A percentile compares a stretch with the other conserved stretches of the same genome.
These are phyloP conservation scores for Polia nebulosa DNA, from an alignment of 2,888 invertebrate species.

Conservation along the genomic window DNA sequence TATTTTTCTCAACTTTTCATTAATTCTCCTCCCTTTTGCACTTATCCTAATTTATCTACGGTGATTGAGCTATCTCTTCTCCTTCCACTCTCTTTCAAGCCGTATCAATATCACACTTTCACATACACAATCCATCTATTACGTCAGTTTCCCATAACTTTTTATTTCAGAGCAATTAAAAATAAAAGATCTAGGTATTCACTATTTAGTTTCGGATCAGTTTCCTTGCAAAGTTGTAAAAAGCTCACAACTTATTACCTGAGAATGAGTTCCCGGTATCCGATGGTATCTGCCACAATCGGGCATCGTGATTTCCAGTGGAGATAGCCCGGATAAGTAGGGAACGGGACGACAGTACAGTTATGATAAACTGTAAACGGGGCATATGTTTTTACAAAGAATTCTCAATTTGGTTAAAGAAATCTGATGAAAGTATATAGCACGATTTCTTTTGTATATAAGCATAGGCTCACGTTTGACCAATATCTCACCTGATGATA, in stretches of 20 bases:
- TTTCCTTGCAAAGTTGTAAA: constrained; percentile 4
- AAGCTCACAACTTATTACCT: constrained; percentile 6
- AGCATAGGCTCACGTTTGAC: too few relatives aligned
- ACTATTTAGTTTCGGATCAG: neutral
- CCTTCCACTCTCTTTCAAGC: neutral
- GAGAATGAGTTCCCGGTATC: constrained; percentile 33
- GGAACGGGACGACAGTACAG: constrained; percentile 39
- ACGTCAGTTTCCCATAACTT: neutral
- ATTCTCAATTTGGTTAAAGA: constrained; percentile 16
- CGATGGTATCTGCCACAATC: constrained; percentile 40
- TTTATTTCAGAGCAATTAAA: neutral
- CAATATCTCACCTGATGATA: too few relatives aligned
- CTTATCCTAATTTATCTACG: neutral
- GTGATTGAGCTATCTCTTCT: neutral
- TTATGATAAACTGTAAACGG: constrained; percentile 49
- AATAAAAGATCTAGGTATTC: neutral
- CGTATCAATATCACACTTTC: neutral
- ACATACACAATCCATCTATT: neutral
- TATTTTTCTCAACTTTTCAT: neutral
- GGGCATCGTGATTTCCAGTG: constrained; percentile 42
- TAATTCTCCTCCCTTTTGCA: neutral
- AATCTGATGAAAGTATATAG: neutral
- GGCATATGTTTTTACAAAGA: constrained; percentile 14
- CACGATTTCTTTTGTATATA: too few relatives aligned
- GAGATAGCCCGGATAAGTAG: constrained; percentile 41